Evolutionary conservation across 1,140 invertebrate species (phyloP).

Genomic region (Antheraea pernyi): DNA sequence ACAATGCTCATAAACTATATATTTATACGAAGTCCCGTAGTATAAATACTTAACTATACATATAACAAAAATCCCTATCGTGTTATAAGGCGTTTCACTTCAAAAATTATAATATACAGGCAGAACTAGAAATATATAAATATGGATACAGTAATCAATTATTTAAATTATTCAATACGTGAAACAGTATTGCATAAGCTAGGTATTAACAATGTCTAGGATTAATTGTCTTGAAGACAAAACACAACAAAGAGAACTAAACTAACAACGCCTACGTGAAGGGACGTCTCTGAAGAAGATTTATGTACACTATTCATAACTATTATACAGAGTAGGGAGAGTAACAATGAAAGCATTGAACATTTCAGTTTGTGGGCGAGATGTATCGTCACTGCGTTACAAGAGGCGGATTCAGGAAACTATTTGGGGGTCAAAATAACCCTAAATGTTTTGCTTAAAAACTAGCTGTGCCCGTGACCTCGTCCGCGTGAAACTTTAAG

Average conservation of each 20-base stretch:
- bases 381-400: conserved; percentile 13
- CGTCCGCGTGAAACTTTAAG: too few relatives aligned
- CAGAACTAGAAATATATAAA: too few relatives aligned
- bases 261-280: not conserved
- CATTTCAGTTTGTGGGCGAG: conserved; percentile 11
- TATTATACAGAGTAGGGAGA: not conserved
- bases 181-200: not conserved
- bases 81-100: too few relatives aligned
- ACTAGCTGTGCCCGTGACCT: too few relatives aligned
- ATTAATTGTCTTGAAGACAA: not conserved
- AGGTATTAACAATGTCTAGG: not conserved
- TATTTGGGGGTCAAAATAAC: not conserved
- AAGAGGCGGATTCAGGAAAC: not conserved
- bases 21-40: too few relatives aligned
- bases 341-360: conserved; percentile 24
- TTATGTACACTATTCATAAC: not conserved
- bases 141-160: too few relatives aligned
- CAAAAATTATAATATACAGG: too few relatives aligned
- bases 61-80: too few relatives aligned
- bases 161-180: too few relatives aligned
- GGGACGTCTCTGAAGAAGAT: not conserved
- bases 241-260: not conserved
- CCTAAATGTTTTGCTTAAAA: not conserved
- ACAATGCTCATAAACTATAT: too few relatives aligned
- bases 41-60: too few relatives aligned